Evolutionary conservation across 2,888 invertebrate genomes (phyloP).

Genomic region (Protophormia terraenovae): DNA sequence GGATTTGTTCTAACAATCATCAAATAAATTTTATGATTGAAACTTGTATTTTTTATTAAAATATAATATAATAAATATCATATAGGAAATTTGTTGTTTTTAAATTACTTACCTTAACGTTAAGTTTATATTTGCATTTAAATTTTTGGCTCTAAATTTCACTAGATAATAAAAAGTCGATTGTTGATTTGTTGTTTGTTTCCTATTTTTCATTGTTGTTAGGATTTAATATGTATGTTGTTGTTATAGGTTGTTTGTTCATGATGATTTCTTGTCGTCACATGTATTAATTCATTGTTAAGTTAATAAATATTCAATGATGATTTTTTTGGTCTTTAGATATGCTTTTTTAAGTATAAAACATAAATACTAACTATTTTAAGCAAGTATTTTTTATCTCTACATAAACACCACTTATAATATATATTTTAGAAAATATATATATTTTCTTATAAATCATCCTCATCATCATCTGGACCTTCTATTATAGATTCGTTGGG

Average conservation of each 20-base stretch:
- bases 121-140: constrained; percentile 69
- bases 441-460: constrained; percentile 68
- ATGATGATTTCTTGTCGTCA: constrained; percentile 15
- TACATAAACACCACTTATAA: not conserved
- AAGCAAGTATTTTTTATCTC: not conserved
- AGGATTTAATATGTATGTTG: constrained; percentile 57
- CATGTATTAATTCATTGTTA: constrained; percentile 10
- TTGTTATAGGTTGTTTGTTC: constrained; percentile 55
- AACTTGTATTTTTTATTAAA: no score
- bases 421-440: constrained; percentile 12
- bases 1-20: no score
- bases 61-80: no score
- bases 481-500: constrained; percentile 68
- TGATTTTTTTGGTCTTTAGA: constrained; percentile 49
- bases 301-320: not conserved
- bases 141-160: constrained; percentile 77
- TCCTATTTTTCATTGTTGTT: constrained; percentile 15
- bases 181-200: constrained; percentile 55
- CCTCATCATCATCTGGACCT: constrained; percentile 64
- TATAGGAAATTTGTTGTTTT: no score
- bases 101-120: constrained; percentile 74
- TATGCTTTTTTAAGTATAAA: constrained; percentile 47
- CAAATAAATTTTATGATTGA: no score
- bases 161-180: constrained; percentile 68
- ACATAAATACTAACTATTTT: not conserved